A percentile compares a stretch with the other conserved stretches of the same genome.
Evolutionary conservation across 2,113 vertebrate genomes (phyloP).

Genomic region (Grallaria varia): DNA sequence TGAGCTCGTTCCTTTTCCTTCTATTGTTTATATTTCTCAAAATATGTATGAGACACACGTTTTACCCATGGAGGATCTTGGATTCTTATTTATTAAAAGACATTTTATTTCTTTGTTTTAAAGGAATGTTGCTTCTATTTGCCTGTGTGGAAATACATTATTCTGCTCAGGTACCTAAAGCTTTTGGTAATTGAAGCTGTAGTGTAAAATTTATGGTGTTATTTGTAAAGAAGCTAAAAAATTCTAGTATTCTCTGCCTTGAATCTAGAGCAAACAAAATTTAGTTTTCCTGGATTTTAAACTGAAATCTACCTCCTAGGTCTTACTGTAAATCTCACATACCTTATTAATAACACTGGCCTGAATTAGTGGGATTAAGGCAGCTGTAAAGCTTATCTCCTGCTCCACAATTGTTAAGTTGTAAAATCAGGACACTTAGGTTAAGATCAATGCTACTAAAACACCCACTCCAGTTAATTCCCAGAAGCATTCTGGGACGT

Average conservation of each 20-base stretch:
- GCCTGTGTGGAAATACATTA: neutral
- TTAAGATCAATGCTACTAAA: constrained; percentile 18
- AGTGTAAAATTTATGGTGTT: neutral
- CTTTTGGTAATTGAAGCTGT: neutral
- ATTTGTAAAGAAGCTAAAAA: neutral
- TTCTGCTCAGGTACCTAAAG: neutral
- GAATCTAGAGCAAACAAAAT: neutral
- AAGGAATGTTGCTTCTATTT: neutral
- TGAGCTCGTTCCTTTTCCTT: neutral
- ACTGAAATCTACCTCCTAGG: neutral
- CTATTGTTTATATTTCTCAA: neutral
- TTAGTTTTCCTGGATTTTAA: neutral
- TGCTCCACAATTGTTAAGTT: neutral
- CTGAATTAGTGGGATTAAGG: constrained; percentile 31
- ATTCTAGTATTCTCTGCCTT: neutral
- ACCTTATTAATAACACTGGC: neutral
- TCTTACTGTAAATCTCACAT: neutral
- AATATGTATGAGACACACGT: neutral
- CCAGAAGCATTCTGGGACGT: neutral
- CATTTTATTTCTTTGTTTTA: constrained; percentile 15
- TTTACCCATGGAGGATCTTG: neutral
- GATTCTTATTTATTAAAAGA: neutral
- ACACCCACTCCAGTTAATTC: neutral
- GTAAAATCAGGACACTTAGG: constrained; percentile 19
- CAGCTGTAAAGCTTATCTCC: neutral